Conservation (phyloP, 2,113 vertebrate genomes). For the Dissostichus mawsoni region DNA sequence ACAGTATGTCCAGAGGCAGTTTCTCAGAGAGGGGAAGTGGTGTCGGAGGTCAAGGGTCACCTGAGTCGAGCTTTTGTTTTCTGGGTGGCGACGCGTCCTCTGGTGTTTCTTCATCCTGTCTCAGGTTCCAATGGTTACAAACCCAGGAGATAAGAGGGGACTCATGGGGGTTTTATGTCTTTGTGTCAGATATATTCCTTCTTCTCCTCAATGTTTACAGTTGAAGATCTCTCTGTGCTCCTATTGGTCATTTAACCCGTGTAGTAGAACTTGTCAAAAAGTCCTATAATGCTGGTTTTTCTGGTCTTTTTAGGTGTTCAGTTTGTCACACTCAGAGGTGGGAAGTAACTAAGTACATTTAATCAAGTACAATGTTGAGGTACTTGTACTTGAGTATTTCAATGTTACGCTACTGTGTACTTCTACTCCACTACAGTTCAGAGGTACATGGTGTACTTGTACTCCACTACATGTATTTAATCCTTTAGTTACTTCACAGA, state of each 20-base stretch:
- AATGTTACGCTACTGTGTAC: too few species aligned
- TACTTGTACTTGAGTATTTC: too few species aligned
- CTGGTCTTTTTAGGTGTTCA: too few species aligned
- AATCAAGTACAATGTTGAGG: too few species aligned
- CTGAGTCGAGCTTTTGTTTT: constrained; percentile 45
- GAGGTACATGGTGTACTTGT: too few species aligned
- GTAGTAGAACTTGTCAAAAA: not conserved
- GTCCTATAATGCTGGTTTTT: not conserved
- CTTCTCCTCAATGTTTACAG: not conserved
- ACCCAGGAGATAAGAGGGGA: not conserved
- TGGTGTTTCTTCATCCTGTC: constrained; percentile 7
- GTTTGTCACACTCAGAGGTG: too few species aligned
- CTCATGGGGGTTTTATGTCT: too few species aligned
- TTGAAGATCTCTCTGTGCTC: not conserved
- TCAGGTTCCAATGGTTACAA: not conserved
- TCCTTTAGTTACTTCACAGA: too few species aligned
- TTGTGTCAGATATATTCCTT: too few species aligned
- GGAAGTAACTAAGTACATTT: too few species aligned
- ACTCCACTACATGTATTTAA: too few species aligned
- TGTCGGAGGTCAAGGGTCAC: constrained; percentile 52
- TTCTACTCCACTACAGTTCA: too few species aligned
- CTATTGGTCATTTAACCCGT: not conserved
- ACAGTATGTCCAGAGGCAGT: not conserved
- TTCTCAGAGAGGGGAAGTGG: constrained; percentile 50
- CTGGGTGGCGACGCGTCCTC: constrained; percentile 34